Percentiles rank a stretch among this genome's conserved stretches.
Conservation (phyloP, 2,797 vertebrate species). For the Echiichthys vipera region DNA sequence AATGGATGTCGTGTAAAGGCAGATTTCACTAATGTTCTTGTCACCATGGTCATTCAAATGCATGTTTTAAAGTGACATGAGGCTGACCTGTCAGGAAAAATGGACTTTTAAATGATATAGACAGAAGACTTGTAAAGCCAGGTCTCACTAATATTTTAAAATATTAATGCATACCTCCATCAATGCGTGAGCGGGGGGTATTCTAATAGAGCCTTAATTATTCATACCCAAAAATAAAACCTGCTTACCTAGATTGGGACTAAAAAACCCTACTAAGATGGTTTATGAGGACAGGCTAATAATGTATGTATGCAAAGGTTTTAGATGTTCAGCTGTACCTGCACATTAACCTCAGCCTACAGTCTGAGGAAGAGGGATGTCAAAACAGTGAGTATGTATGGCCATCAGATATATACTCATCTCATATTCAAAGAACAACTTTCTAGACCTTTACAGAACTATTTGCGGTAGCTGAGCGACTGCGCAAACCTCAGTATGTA, state of each 20-base stretch:
- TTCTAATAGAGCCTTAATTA: constrained; percentile 87
- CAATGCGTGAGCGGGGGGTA: constrained; percentile 79
- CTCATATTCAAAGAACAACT: constrained; percentile 53
- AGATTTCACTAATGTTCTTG: constrained; percentile 67
- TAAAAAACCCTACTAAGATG: constrained; percentile 65
- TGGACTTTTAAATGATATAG: constrained; percentile 82
- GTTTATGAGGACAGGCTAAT: constrained; percentile 64
- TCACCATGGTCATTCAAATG: constrained; percentile 73
- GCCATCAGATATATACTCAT: constrained; percentile 28
- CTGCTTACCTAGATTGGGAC: constrained; percentile 81
- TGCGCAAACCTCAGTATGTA: constrained; percentile 14
- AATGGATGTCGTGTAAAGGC: constrained; percentile 64
- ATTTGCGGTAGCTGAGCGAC: constrained; percentile 20
- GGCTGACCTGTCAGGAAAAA: constrained; percentile 78
- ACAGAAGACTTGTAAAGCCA: constrained; percentile 82
- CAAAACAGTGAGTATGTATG: constrained; percentile 27
- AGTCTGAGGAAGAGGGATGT: constrained; percentile 28
- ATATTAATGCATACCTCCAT: constrained; percentile 86
- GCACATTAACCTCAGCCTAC: constrained; percentile 54
- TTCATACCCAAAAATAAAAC: constrained; percentile 87
- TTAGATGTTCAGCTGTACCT: constrained; percentile 58
- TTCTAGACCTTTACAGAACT: constrained; percentile 25
- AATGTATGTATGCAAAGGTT: constrained; percentile 75
- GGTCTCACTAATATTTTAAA: constrained; percentile 85
- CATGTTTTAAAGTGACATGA: constrained; percentile 75